Evolutionary conservation across 2,888 invertebrate species (phyloP), one percentile per base, ranked within the genome.

Genomic region (Oxycera nigricornis): DNA sequence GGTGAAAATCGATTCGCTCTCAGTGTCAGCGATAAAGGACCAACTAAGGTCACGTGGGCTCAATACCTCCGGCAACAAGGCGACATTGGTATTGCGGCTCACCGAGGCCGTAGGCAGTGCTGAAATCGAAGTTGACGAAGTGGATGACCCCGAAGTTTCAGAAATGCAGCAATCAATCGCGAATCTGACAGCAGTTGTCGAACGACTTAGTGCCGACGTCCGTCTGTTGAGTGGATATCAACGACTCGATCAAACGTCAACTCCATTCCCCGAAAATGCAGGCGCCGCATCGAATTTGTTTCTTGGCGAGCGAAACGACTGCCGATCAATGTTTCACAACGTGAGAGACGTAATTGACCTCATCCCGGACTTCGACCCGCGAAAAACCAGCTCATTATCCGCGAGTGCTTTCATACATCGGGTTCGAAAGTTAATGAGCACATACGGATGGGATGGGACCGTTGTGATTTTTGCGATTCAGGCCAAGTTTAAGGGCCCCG

Each of bases 381-480:
- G 24, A 57, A 26, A 26, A 26, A 57, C 57, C 57, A 57, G 57
- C 57, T 57, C 57, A 26, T 26, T 57, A 26, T 57, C 57, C 28
- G 57, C 57, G 57, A 57, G 57, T 57, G 57, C 57, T 57, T 57
- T 57, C 57, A n/a, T 57, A 57, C 24, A 57, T 57, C 57, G 57
- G 24, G 57, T 57, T 57, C 57, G 57, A 26, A 57, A 57, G 3
- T 57, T 57, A 26, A 57, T 57, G 57, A 28, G 57, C 57, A 28
- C 28, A 28, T 57, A 24, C 24, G 26, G 24, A 26, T 57, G 57
- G 57, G 46, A 46, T 17, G 46, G 14, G 2, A 14, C 2, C 14
- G 46, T 46, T 46, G 46, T 46, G 46, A 3, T 14, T 46, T 46
- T 46, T 14, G 46, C 46, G 3, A 55, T 55, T 20, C 55, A 55